A percentile compares a stretch with the other conserved stretches of the same genome.
phyloP scores from a whole-genome alignment of 2,113 vertebrate genomes.

The Rhombomys opimus region DNA sequence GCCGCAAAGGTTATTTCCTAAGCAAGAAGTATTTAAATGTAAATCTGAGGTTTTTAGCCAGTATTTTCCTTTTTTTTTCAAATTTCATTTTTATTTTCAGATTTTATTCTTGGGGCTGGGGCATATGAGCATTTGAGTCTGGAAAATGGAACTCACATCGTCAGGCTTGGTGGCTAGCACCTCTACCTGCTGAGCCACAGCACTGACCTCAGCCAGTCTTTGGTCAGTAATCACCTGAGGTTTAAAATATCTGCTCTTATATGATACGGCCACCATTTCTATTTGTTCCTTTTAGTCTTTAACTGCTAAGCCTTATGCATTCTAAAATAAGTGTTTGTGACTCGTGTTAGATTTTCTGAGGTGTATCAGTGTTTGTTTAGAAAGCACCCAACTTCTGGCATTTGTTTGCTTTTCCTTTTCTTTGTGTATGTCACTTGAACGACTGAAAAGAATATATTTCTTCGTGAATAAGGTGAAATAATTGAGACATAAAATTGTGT shows the following conservation, averaged over 20 bases:
- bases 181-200: not conserved
- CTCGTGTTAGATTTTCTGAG: not conserved
- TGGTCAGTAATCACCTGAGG: not conserved
- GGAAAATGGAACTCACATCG: not conserved
- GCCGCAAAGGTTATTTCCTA: not conserved
- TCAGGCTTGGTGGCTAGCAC: not conserved
- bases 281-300: not conserved
- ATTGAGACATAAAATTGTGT: not conserved
- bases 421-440: not conserved
- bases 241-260: not conserved
- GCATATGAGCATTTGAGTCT: not conserved
- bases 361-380: not conserved
- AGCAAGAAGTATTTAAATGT: not conserved
- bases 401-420: not conserved
- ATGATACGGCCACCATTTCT: not conserved
- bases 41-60: not conserved
- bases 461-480: not conserved
- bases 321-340: not conserved
- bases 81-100: not conserved
- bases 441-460: not conserved
- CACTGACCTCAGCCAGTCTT: not conserved
- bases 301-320: not conserved
- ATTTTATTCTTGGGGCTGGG: not conserved
- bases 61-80: not conserved
- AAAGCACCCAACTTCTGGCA: not conserved